These are phyloP conservation scores for Sparus aurata DNA, from an alignment of 2,797 vertebrate genomes.

Conservation along the genomic window DNA sequence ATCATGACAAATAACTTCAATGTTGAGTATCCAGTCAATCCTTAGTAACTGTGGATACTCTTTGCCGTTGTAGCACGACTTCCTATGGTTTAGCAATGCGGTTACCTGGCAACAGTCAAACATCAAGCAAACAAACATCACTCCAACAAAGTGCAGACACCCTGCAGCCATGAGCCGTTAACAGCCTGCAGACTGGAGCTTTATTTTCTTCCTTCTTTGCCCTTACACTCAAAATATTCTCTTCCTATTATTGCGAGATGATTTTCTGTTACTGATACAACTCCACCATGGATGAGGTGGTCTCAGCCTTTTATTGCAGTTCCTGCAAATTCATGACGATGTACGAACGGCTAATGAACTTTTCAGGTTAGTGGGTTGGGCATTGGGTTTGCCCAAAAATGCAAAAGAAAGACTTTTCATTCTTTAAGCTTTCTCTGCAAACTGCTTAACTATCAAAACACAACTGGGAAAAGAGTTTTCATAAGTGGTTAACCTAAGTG, in stretches of 20 bases:
- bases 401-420: conserved; percentile 29
- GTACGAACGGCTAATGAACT: background rate
- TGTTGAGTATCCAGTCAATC: conserved; percentile 1
- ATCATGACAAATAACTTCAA: background rate
- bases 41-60: conserved; percentile 1
- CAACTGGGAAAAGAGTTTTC: conserved; percentile 32
- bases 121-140: conserved; percentile 42
- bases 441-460: conserved; percentile 18
- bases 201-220: conserved; percentile 24
- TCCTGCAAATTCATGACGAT: background rate
- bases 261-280: conserved; percentile 9
- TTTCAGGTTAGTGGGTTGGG: conserved; percentile 23
- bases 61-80: conserved; percentile 12
- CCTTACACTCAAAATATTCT: conserved; percentile 24
- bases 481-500: conserved; percentile 35
- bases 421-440: conserved; percentile 31
- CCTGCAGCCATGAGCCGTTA: conserved; percentile 37
- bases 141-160: conserved; percentile 42
- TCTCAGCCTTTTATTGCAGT: background rate
- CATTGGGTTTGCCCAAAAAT: background rate
- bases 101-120: conserved; percentile 62
- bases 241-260: background rate
- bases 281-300: background rate
- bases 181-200: conserved; percentile 10
- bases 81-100: conserved; percentile 37